These are phyloP conservation scores for Stichopus horrens DNA, from an alignment of 53 echinoderm and acorn worm genomes.

Conservation along the genomic window DNA sequence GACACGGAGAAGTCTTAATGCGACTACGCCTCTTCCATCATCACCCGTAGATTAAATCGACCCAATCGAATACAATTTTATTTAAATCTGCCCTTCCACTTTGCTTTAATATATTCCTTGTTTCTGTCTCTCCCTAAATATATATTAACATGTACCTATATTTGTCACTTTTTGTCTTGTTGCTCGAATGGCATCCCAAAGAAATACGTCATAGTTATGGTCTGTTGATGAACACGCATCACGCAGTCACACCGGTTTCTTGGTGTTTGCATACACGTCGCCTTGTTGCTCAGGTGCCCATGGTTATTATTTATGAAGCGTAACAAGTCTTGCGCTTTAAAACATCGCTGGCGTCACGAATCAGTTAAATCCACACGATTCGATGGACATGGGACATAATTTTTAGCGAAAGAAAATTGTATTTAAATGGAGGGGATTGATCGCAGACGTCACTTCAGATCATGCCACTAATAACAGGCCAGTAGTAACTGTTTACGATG, in stretches of 20 bases:
- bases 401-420: background rate
- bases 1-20: constrained; percentile 8
- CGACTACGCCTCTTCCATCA: constrained; percentile 34
- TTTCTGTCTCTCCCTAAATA: no score
- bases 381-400: background rate
- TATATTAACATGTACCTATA: background rate
- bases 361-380: background rate
- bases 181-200: background rate
- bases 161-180: background rate
- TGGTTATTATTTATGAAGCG: constrained; percentile 38
- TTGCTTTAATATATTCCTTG: background rate
- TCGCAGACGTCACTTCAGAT: background rate
- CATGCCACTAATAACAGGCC: background rate
- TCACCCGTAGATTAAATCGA: constrained; percentile 5
- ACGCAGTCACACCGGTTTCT: background rate
- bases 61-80: background rate
- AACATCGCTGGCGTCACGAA: constrained; percentile 33
- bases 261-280: background rate
- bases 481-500: background rate
- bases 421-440: background rate
- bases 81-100: background rate
- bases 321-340: constrained; percentile 9
- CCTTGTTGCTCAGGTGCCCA: background rate
- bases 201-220: constrained; percentile 14
- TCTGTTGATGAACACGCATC: constrained; percentile 25